Conservation (phyloP, 1,140 invertebrate genomes). For the Calosoma granatense region DNA sequence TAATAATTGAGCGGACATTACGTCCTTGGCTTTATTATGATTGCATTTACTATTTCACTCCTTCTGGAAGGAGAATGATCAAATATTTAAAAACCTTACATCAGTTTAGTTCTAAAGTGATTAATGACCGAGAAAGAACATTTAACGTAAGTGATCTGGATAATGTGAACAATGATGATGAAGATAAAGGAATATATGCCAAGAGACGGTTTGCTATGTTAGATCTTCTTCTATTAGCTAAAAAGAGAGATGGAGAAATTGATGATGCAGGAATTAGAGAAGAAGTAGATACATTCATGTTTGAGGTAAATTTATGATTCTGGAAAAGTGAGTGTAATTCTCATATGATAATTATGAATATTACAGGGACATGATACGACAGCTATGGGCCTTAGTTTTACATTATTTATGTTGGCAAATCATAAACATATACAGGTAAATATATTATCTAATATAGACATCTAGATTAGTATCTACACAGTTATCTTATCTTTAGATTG, state of each 20-base stretch:
- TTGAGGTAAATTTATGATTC: conserved; percentile 50
- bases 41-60: neutral
- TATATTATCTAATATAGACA: neutral
- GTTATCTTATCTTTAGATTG: too few species aligned
- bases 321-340: too few species aligned
- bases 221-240: conserved; percentile 59
- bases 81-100: neutral
- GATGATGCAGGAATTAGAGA: conserved; percentile 59
- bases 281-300: conserved; percentile 78
- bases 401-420: conserved; percentile 32
- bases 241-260: conserved; percentile 39
- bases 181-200: conserved; percentile 17
- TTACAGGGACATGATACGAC: conserved; percentile 37
- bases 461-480: neutral
- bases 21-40: neutral
- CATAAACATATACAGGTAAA: conserved; percentile 25
- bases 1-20: neutral
- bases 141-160: neutral
- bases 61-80: neutral
- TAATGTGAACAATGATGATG: neutral
- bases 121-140: neutral
- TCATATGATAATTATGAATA: neutral
- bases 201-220: conserved; percentile 64
- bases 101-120: neutral
- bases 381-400: conserved; percentile 31